phyloP scores from a whole-genome alignment of 1,140 invertebrate genomes.

The Papilio glaucus region DNA sequence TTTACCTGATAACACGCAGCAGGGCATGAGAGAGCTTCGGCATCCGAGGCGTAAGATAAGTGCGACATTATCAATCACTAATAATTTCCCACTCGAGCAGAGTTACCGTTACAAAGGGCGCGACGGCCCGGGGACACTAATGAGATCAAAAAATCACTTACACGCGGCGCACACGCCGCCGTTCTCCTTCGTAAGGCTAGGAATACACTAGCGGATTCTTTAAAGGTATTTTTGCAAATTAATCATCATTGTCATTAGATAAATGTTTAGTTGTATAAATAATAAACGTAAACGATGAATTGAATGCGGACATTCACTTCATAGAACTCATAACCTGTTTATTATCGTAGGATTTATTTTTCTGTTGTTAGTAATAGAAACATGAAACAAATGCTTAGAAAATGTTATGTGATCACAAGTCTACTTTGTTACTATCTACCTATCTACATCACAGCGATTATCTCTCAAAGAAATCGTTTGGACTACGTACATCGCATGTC shows the following conservation, averaged over 20 bases:
- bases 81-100: conserved; percentile 15
- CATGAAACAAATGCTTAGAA: no score
- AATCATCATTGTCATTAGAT: no score
- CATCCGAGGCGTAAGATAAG: conserved; percentile 30
- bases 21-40: conserved; percentile 10
- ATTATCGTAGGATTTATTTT: no score
- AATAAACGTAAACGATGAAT: conserved; percentile 29
- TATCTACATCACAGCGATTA: no score
- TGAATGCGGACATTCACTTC: conserved; percentile 43
- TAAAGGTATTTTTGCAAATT: neutral
- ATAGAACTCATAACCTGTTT: neutral
- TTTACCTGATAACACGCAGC: conserved; percentile 10
- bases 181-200: neutral
- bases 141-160: conserved; percentile 31
- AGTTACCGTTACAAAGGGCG: conserved; percentile 30
- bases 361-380: no score
- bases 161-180: neutral
- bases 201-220: neutral
- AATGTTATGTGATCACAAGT: no score
- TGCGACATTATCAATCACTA: conserved; percentile 40
- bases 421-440: no score
- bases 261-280: no score
- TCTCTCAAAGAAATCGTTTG: no score
- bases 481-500: no score
- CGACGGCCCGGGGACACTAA: conserved; percentile 22